These are phyloP conservation scores for Thumatha senex DNA, from an alignment of 2,888 invertebrate genomes.

Conservation along the genomic window DNA sequence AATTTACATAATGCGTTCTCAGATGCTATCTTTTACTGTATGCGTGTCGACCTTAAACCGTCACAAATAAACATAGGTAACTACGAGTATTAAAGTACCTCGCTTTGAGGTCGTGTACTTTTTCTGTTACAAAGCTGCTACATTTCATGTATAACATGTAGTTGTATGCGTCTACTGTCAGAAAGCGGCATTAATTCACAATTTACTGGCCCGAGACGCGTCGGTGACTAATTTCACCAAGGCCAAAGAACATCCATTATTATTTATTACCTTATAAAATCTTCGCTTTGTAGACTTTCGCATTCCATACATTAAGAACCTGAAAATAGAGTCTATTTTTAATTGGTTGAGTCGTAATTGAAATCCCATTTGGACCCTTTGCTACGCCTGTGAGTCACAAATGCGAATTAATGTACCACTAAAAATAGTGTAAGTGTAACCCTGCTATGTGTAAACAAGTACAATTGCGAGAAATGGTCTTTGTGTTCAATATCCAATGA, in stretches of 20 bases:
- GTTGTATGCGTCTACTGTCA: slow-evolving; percentile 45
- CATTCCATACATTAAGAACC: slow-evolving; percentile 46
- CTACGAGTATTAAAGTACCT: too few relatives aligned
- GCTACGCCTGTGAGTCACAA: slow-evolving; percentile 64
- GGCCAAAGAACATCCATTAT: slow-evolving; percentile 78
- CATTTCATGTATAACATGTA: slow-evolving; percentile 37
- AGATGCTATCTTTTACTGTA: slow-evolving; percentile 11
- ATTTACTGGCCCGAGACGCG: slow-evolving; percentile 47
- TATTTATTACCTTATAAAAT: slow-evolving; percentile 78
- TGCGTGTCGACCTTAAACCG: slow-evolving; percentile 10
- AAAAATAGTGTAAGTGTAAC: slow-evolving; percentile 61
- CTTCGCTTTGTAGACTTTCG: slow-evolving; percentile 35
- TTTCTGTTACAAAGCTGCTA: slow-evolving; percentile 30
- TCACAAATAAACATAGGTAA: slow-evolving; percentile 7
- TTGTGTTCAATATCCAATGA: slow-evolving; percentile 30
- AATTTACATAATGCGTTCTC: slow-evolving; percentile 12
- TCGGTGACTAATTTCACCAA: slow-evolving; percentile 76
- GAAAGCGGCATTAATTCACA: slow-evolving; percentile 53
- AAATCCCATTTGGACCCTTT: slow-evolving; percentile 65
- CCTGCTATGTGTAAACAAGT: slow-evolving; percentile 42
- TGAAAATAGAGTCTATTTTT: slow-evolving; percentile 46
- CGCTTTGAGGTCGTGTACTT: slow-evolving; percentile 23
- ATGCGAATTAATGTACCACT: slow-evolving; percentile 60
- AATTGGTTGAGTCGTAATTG: slow-evolving; percentile 31
- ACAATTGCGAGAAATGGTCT: slow-evolving; percentile 39